Conservation (phyloP, 2,797 vertebrate species). For the Mycteria americana region DNA sequence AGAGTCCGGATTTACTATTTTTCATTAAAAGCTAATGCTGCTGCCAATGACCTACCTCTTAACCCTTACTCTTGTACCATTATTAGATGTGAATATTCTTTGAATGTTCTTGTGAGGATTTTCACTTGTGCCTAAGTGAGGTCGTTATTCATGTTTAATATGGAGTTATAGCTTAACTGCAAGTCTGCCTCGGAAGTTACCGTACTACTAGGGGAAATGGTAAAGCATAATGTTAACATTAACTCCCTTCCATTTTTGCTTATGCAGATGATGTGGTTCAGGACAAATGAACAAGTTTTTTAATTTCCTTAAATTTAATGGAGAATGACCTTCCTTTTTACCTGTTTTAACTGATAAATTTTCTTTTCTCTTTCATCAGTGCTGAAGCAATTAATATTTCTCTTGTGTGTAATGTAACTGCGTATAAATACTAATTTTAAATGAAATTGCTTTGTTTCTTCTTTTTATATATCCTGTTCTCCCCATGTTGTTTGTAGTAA, state of each 20-base stretch:
- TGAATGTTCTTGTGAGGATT: not conserved
- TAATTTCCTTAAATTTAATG: not conserved
- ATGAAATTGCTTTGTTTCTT: not conserved
- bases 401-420: not conserved
- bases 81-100: not conserved
- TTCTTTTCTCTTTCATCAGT: not conserved
- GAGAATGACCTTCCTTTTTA: not conserved
- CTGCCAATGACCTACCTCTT: not conserved
- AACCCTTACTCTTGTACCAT: not conserved
- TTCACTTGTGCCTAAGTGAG: not conserved
- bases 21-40: not conserved
- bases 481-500: not conserved
- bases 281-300: not conserved
- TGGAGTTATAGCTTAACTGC: not conserved
- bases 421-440: not conserved
- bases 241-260: not conserved
- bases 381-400: not conserved
- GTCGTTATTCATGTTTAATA: not conserved
- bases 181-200: not conserved
- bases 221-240: not conserved
- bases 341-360: not conserved
- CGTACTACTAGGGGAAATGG: not conserved
- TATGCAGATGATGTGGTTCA: not conserved
- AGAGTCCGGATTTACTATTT: not conserved
- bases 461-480: not conserved